Percentiles rank a stretch among this genome's conserved stretches.
Evolutionary conservation across 2,113 vertebrate genomes (phyloP).

Genomic region (Notarius quadriscutis): DNA sequence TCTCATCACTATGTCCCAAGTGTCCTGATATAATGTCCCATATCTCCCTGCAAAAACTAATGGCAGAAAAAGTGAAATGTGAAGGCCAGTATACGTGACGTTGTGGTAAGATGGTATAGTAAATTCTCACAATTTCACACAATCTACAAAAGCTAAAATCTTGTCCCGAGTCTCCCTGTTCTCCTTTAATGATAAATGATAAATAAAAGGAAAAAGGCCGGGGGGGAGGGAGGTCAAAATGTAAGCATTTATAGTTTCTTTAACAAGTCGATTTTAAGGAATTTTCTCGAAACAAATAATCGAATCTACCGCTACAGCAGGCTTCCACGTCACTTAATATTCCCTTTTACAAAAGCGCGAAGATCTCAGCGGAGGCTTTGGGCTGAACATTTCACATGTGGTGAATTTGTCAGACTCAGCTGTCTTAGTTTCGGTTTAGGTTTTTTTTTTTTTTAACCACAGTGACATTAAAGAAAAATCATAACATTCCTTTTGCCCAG

Average conservation of each 20-base stretch:
- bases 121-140: too few species aligned
- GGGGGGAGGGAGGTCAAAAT: background rate
- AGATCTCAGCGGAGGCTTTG: background rate
- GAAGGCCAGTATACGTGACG: too few species aligned
- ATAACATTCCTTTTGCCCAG: background rate
- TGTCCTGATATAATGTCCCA: too few species aligned
- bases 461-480: conserved; percentile 16
- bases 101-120: too few species aligned
- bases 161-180: too few species aligned
- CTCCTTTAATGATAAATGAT: background rate
- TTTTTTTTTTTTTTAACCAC: background rate
- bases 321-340: background rate
- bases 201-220: background rate
- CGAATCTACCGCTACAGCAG: background rate
- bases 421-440: background rate
- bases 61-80: too few species aligned
- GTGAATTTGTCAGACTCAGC: background rate
- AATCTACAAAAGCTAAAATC: too few species aligned
- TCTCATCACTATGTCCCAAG: too few species aligned
- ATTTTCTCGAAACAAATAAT: background rate
- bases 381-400: background rate
- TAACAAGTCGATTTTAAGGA: background rate
- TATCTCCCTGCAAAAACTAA: too few species aligned
- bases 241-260: background rate
- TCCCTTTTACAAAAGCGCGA: background rate